These are phyloP conservation scores for Leptinotarsa defecta DNA, from an alignment of 1,140 invertebrate genomes.

Conservation along the genomic window DNA sequence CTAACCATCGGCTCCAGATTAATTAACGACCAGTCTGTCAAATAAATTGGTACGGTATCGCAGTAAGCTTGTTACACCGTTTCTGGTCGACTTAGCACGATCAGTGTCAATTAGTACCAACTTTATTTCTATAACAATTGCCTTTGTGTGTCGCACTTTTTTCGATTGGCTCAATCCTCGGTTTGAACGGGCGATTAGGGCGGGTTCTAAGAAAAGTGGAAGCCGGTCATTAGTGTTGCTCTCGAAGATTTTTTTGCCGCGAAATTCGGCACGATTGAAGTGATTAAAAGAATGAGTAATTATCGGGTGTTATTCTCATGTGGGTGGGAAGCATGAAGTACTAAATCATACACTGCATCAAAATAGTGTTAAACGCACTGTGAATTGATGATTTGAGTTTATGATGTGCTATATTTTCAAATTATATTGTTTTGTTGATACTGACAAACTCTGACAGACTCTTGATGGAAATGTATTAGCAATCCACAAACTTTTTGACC, in stretches of 20 bases:
- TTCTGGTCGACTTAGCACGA: constrained; percentile 42
- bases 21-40: constrained; percentile 29
- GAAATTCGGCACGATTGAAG: not conserved
- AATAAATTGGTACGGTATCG: constrained; percentile 35
- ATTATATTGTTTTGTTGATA: no score
- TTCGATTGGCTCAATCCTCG: constrained; percentile 36
- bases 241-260: not conserved
- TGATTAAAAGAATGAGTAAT: not conserved
- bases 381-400: no score
- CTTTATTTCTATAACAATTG: constrained; percentile 39
- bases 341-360: not conserved
- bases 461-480: no score
- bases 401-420: no score
- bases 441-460: no score
- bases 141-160: constrained; percentile 33
- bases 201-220: constrained; percentile 24
- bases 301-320: not conserved
- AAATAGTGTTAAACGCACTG: no score
- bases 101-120: constrained; percentile 40
- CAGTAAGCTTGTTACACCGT: constrained; percentile 29
- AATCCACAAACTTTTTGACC: no score
- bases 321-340: not conserved
- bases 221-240: constrained; percentile 25
- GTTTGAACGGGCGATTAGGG: constrained; percentile 25
- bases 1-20: constrained; percentile 21